phyloP scores from a whole-genome alignment of 2,888 invertebrate species.

The Myathropa florea region DNA sequence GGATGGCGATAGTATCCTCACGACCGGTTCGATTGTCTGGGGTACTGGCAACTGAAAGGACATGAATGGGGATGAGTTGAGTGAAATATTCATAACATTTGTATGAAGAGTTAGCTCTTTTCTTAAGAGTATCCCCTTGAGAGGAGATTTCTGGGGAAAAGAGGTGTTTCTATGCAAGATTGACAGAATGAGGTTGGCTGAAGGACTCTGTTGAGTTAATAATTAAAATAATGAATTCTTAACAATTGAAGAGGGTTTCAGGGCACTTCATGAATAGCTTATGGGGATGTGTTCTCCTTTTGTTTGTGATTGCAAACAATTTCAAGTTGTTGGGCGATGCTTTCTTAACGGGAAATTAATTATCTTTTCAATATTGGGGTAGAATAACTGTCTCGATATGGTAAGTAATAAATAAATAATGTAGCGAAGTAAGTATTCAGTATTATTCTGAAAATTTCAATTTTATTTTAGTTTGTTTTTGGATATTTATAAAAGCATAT shows the following conservation, averaged over 20 bases:
- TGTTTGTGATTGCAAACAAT: neutral
- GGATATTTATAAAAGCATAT: too few relatives aligned
- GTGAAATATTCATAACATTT: slow-evolving; percentile 48
- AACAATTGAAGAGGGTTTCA: neutral
- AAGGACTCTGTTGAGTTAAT: neutral
- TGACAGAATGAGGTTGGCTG: neutral
- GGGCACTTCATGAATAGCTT: neutral
- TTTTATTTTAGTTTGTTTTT: too few relatives aligned
- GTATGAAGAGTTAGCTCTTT: neutral
- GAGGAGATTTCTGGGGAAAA: neutral
- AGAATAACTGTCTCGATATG: too few relatives aligned
- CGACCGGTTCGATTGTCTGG: slow-evolving; percentile 85
- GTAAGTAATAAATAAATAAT: too few relatives aligned
- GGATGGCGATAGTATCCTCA: slow-evolving; percentile 81
- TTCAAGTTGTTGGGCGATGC: neutral
- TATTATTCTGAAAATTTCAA: too few relatives aligned
- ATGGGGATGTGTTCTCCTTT: neutral
- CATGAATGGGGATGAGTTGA: slow-evolving; percentile 58
- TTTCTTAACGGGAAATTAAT: neutral
- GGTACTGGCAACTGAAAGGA: slow-evolving; percentile 91
- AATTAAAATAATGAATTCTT: neutral
- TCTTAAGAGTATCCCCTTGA: neutral
- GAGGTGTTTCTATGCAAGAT: neutral
- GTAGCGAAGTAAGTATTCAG: too few relatives aligned
- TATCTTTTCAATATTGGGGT: too few relatives aligned